Conservation (phyloP, 2,797 vertebrate species). For the Epinephelus coioides region DNA sequence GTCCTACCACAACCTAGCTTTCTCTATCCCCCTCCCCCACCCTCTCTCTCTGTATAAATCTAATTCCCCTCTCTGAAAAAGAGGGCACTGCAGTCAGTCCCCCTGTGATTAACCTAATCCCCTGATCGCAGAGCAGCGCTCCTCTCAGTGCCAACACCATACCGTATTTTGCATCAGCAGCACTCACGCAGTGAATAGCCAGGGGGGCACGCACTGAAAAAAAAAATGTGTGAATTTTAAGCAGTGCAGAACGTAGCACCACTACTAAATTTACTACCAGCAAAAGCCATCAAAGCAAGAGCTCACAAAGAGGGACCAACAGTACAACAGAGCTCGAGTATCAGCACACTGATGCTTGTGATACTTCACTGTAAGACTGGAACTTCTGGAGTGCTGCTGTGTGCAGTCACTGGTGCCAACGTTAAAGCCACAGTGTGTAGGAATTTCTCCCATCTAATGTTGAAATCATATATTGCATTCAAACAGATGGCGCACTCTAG, state of each 20-base stretch:
- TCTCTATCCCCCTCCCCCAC: background rate
- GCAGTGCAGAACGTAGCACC: conserved; percentile 1
- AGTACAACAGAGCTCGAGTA: background rate
- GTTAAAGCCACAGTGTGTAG: background rate
- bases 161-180: conserved; percentile 58
- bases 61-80: conserved; percentile 64
- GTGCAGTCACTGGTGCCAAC: background rate
- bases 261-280: background rate
- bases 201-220: conserved; percentile 15
- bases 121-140: conserved; percentile 44
- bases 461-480: no score
- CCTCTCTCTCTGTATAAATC: conserved; percentile 33
- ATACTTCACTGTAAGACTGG: background rate
- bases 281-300: background rate
- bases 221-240: conserved; percentile 39
- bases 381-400: background rate
- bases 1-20: conserved; percentile 15
- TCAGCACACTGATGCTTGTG: background rate
- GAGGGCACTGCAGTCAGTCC: conserved; percentile 66
- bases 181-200: conserved; percentile 51
- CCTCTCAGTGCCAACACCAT: conserved; percentile 47
- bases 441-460: no score
- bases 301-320: background rate
- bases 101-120: conserved; percentile 77
- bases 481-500: no score